Evolutionary conservation across 2,113 vertebrate genomes (phyloP).

Genomic region (Stegostoma tigrinum): DNA sequence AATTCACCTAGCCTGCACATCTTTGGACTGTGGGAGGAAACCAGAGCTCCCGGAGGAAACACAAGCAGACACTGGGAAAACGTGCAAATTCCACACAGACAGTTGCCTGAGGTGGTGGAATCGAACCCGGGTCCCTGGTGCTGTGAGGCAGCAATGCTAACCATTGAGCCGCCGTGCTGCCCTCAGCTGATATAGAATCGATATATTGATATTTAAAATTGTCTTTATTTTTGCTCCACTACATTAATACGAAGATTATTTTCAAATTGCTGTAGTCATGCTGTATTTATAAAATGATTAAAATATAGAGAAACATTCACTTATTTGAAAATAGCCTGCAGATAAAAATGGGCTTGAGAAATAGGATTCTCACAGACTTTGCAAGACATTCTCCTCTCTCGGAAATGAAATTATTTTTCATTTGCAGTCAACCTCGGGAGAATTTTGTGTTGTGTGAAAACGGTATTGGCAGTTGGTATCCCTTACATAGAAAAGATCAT

Average conservation of each 20-base stretch:
- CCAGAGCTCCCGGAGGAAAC: too few species aligned
- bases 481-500: background rate
- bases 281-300: constrained; percentile 27
- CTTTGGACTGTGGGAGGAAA: too few species aligned
- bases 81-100: too few species aligned
- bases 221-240: background rate
- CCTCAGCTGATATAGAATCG: too few species aligned
- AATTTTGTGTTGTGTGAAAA: constrained; percentile 29
- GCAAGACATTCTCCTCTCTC: background rate
- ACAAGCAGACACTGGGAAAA: too few species aligned
- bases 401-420: constrained; percentile 27
- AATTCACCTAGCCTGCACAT: too few species aligned
- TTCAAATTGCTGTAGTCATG: constrained; percentile 1
- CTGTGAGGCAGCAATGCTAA: too few species aligned
- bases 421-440: background rate
- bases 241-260: background rate
- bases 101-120: too few species aligned
- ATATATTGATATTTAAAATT: background rate
- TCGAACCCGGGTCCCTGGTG: too few species aligned
- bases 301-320: background rate
- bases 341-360: constrained; percentile 7
- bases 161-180: too few species aligned
- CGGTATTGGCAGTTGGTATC: constrained; percentile 27
- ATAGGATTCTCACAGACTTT: background rate
- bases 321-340: constrained; percentile 16